Conservation (phyloP, 1,140 invertebrate genomes). For the Hirudo medicinalis region DNA sequence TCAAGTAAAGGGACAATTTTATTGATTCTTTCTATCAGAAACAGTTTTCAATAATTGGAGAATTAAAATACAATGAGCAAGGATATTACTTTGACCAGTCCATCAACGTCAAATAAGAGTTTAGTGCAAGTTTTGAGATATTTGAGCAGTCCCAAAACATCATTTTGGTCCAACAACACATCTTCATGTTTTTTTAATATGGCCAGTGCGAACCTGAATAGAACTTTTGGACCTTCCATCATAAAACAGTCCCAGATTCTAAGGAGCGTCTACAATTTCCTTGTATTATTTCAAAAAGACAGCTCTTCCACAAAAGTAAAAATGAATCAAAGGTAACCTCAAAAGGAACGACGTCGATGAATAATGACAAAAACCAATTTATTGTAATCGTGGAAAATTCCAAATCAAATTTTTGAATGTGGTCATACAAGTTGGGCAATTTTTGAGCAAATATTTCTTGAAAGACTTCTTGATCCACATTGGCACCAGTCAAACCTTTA, state of each 20-base stretch:
- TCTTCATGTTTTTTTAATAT: slow-evolving; percentile 40
- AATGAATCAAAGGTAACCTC: slow-evolving; percentile 33
- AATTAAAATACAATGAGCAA: not conserved
- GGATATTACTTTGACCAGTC: slow-evolving; percentile 39
- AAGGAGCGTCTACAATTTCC: slow-evolving; percentile 45
- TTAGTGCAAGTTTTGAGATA: slow-evolving; percentile 45
- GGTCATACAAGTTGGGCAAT: slow-evolving; percentile 38
- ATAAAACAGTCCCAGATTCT: slow-evolving; percentile 44
- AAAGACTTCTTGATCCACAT: slow-evolving; percentile 45
- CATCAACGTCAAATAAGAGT: slow-evolving; percentile 45
- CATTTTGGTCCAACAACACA: slow-evolving; percentile 39
- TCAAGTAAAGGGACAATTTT: slow-evolving; percentile 17
- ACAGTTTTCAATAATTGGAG: not conserved
- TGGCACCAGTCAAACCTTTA: slow-evolving; percentile 44
- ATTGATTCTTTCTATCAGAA: not conserved
- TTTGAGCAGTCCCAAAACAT: slow-evolving; percentile 45
- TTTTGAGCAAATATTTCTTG: slow-evolving; percentile 43
- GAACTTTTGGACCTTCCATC: slow-evolving; percentile 39
- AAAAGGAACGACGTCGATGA: slow-evolving; percentile 47
- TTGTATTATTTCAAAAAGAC: too few species aligned
- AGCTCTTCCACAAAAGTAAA: not conserved
- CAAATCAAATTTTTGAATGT: slow-evolving; percentile 43
- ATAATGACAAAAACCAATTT: slow-evolving; percentile 48
- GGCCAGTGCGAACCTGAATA: slow-evolving; percentile 39
- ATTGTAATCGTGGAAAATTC: slow-evolving; percentile 46